A percentile compares a stretch with the other conserved stretches of the same genome.
Conservation (phyloP, 2,797 vertebrate genomes). For the Intellagama lesueurii region DNA sequence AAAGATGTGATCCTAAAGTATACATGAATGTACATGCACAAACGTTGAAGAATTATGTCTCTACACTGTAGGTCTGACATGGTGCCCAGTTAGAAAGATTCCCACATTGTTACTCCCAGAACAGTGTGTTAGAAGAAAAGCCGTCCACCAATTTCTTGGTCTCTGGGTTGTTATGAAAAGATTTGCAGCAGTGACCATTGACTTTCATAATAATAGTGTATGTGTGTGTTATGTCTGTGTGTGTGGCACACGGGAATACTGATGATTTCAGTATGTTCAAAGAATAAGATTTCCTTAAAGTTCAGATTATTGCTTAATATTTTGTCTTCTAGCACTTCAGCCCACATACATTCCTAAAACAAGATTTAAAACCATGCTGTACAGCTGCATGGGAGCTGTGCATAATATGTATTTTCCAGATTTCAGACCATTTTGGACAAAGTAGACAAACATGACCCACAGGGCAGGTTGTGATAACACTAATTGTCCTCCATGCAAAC, state of each 20-base stretch:
- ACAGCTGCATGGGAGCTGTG: slow-evolving; percentile 28
- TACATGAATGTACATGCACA: slow-evolving; percentile 7
- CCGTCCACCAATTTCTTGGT: slow-evolving; percentile 64
- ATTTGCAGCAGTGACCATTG: slow-evolving; percentile 68
- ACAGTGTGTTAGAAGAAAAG: slow-evolving; percentile 61
- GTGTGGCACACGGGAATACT: slow-evolving; percentile 73
- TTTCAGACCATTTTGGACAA: slow-evolving; percentile 4
- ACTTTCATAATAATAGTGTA: slow-evolving; percentile 71
- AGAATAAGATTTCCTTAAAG: slow-evolving; percentile 62
- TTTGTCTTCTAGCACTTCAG: slow-evolving; percentile 72
- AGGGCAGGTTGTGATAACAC: not conserved
- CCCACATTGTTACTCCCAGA: slow-evolving; percentile 57
- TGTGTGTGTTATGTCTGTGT: slow-evolving; percentile 74
- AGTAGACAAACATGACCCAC: not conserved
- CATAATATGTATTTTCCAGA: slow-evolving; percentile 6
- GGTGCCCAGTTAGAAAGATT: slow-evolving; percentile 67
- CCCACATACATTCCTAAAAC: slow-evolving; percentile 68
- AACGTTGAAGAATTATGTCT: slow-evolving; percentile 52
- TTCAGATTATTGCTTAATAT: slow-evolving; percentile 62
- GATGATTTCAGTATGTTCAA: slow-evolving; percentile 73
- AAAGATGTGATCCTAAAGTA: slow-evolving; percentile 44
- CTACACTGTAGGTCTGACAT: slow-evolving; percentile 73
- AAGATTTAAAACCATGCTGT: slow-evolving; percentile 52
- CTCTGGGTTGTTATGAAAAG: slow-evolving; percentile 71
- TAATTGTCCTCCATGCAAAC: not conserved